Conservation (phyloP, 2,113 vertebrate species). For the Eurypyga helias region DNA sequence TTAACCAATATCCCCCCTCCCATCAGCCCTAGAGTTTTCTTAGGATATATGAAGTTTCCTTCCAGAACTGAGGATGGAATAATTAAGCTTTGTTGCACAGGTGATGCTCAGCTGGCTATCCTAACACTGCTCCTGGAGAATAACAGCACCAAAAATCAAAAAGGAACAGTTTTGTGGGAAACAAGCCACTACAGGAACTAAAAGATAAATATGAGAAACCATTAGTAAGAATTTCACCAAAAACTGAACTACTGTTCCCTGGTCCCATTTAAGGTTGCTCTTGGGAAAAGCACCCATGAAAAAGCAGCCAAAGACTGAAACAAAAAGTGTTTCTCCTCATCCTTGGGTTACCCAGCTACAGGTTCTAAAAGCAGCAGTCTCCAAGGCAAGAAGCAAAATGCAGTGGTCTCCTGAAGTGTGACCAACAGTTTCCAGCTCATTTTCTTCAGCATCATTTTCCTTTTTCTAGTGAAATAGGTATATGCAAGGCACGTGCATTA, state of each 20-base stretch:
- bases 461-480: neutral
- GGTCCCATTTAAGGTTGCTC: neutral
- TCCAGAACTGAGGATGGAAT: neutral
- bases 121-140: neutral
- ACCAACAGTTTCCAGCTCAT: neutral
- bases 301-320: neutral
- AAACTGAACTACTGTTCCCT: neutral
- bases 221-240: neutral
- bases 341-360: neutral
- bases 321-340: neutral
- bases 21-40: neutral
- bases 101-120: neutral
- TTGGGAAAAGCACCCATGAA: neutral
- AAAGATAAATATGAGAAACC: neutral
- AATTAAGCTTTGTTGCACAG: neutral
- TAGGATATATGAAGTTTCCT: neutral
- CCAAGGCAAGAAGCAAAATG: neutral
- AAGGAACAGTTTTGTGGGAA: neutral
- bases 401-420: neutral
- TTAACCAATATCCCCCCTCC: neutral
- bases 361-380: neutral
- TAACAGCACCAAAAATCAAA: neutral
- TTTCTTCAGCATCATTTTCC: neutral
- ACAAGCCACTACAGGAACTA: rapidly evolving
- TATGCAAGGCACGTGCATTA: no score